A percentile compares a stretch with the other conserved stretches of the same genome.
Evolutionary conservation across 2,888 invertebrate genomes (phyloP).

Genomic region (Criorhina ranunculi): DNA sequence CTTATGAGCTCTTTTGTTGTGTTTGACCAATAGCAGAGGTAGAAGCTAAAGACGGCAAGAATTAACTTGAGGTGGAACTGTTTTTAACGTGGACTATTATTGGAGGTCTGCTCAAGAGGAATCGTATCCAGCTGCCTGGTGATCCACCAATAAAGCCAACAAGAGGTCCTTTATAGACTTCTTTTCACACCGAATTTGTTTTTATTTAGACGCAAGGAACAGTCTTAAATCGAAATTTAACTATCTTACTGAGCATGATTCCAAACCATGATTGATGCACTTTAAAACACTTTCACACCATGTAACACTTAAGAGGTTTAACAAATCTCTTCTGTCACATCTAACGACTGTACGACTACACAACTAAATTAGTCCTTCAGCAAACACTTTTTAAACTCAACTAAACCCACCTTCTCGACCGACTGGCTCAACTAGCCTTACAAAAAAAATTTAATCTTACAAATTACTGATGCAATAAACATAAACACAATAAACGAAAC

Average conservation of each 20-base stretch:
- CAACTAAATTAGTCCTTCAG: conserved; percentile 13
- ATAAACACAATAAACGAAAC: conserved; percentile 31
- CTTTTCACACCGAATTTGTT: no score
- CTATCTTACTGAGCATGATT: conserved; percentile 29
- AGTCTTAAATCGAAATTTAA: not conserved
- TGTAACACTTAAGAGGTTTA: not conserved
- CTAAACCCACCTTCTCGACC: conserved; percentile 6
- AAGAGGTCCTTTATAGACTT: no score
- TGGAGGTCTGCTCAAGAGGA: no score
- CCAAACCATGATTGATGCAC: conserved; percentile 41
- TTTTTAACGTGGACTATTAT: no score
- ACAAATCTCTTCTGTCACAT: not conserved
- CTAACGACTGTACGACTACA: not conserved
- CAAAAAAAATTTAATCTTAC: conserved; percentile 44
- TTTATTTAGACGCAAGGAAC: no score
- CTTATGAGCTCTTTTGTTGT: no score
- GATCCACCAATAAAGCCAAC: no score
- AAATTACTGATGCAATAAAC: conserved; percentile 53
- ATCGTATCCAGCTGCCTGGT: no score
- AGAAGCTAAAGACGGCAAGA: no score
- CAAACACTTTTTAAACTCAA: conserved; percentile 24
- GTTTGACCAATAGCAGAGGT: no score
- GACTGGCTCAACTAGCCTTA: no score
- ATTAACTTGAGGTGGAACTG: no score
- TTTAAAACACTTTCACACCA: not conserved